These are phyloP conservation scores for Globicephala melas DNA, from an alignment of 2,113 vertebrate species.

Conservation along the genomic window DNA sequence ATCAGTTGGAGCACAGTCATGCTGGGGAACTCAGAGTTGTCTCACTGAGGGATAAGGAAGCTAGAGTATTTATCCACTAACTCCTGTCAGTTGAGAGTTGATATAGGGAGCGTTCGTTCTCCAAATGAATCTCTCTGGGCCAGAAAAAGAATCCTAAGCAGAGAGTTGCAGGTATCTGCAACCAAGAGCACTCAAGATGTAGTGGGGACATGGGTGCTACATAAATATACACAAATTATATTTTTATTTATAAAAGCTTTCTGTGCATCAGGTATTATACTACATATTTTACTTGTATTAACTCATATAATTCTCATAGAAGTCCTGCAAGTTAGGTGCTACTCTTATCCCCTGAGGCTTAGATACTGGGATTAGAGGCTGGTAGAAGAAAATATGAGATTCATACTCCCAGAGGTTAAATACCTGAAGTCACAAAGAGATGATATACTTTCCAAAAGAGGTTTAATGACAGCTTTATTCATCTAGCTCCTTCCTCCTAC, in stretches of 20 bases:
- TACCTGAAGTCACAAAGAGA: not conserved
- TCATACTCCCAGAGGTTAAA: not conserved
- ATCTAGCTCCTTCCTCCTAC: not conserved
- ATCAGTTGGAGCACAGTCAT: not conserved
- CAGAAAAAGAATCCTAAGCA: not conserved
- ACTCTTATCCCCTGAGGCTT: not conserved
- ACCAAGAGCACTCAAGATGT: not conserved
- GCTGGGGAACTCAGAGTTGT: not conserved
- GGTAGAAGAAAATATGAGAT: not conserved
- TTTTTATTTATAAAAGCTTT: slow-evolving; percentile 15
- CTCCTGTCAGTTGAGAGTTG: not conserved
- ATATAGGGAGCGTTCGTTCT: not conserved
- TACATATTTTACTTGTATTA: not conserved
- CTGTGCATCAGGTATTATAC: not conserved
- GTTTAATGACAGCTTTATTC: not conserved
- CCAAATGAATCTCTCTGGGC: not conserved
- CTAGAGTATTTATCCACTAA: not conserved
- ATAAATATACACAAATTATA: not conserved
- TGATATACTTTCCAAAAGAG: not conserved
- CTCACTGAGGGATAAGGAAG: not conserved
- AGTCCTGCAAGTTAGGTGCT: not conserved
- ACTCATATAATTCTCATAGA: not conserved
- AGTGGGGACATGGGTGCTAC: not conserved
- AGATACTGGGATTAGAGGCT: not conserved
- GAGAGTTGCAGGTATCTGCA: not conserved